Conservation (phyloP, 2,888 invertebrate species). For the Diachrysia chrysitis region DNA sequence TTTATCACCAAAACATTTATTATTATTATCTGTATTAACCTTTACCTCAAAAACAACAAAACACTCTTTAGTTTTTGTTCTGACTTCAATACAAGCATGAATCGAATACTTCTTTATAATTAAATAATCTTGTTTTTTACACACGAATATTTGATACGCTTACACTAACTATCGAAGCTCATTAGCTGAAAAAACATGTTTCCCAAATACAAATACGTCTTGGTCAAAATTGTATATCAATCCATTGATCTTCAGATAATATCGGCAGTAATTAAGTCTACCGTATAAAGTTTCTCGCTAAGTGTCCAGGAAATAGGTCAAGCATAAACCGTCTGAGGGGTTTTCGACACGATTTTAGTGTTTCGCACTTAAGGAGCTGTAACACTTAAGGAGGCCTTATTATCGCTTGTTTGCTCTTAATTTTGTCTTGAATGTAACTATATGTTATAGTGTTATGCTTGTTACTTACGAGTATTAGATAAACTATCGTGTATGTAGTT, state of each 20-base stretch:
- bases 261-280: slow-evolving; percentile 58
- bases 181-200: not conserved
- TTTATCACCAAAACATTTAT: too few relatives aligned
- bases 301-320: slow-evolving; percentile 65
- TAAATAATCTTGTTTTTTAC: too few relatives aligned
- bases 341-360: slow-evolving; percentile 59
- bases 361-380: slow-evolving; percentile 55
- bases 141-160: too few relatives aligned
- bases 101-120: too few relatives aligned
- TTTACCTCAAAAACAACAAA: too few relatives aligned
- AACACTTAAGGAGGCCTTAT: slow-evolving; percentile 32
- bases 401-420: slow-evolving; percentile 8
- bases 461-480: not conserved
- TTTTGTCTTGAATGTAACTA: not conserved
- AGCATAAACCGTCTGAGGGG: slow-evolving; percentile 58
- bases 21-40: too few relatives aligned
- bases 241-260: not conserved
- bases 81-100: too few relatives aligned
- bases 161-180: too few relatives aligned
- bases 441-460: not conserved
- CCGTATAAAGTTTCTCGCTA: slow-evolving; percentile 62
- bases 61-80: too few relatives aligned
- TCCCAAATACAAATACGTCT: not conserved
- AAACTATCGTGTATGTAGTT: not conserved
- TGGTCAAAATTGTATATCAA: not conserved